These are phyloP conservation scores for Crotalus viridis DNA, from an alignment of 2,113 vertebrate genomes.

Conservation along the genomic window DNA sequence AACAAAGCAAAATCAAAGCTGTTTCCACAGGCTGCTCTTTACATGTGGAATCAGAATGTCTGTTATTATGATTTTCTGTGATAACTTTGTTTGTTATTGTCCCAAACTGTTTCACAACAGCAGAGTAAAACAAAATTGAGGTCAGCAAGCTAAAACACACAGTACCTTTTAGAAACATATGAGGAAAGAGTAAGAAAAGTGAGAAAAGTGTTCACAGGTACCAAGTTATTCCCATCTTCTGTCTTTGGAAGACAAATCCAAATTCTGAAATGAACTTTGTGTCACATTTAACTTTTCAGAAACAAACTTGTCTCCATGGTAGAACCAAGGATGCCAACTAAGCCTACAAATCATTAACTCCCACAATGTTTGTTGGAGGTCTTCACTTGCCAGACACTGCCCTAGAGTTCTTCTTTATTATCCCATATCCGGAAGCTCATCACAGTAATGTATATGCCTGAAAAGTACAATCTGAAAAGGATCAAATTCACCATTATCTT, in stretches of 20 bases:
- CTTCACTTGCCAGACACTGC: neutral
- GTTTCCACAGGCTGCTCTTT: neutral
- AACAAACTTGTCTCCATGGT: conserved; percentile 8
- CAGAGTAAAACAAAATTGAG: neutral
- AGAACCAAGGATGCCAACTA: neutral
- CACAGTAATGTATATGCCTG: neutral
- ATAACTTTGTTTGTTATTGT: neutral
- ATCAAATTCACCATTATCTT: neutral
- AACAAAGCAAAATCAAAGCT: neutral
- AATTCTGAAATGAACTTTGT: conserved; percentile 11
- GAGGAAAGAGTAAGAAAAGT: neutral
- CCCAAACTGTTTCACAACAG: neutral
- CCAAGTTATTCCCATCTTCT: neutral
- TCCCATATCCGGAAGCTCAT: neutral
- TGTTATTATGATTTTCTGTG: neutral
- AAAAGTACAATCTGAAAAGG: neutral
- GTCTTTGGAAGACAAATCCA: neutral
- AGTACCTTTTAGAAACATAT: neutral
- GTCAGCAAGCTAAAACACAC: neutral
- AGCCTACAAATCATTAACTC: conserved; percentile 18
- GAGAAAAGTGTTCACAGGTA: neutral
- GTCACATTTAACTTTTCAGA: conserved; percentile 17
- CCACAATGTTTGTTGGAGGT: neutral
- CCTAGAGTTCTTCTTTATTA: neutral
- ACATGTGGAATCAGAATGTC: neutral